phyloP scores from a whole-genome alignment of 2,113 vertebrate genomes.

The Coracopsis vasa region DNA sequence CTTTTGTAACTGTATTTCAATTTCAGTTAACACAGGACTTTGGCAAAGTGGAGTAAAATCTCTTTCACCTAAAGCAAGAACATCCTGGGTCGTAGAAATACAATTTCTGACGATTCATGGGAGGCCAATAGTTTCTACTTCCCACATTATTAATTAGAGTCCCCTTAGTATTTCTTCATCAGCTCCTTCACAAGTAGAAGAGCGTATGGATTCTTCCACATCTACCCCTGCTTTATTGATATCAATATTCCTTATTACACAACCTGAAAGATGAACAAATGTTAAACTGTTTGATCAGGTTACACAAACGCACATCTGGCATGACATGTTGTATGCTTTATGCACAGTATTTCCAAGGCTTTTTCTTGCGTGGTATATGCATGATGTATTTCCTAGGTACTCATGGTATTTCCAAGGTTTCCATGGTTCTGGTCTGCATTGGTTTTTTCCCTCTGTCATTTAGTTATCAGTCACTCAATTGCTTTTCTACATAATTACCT shows the following conservation, averaged over 20 bases:
- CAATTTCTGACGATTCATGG: neutral
- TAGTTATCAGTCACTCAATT: neutral
- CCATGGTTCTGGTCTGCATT: neutral
- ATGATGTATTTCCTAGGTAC: neutral
- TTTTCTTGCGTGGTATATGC: neutral
- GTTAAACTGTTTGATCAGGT: neutral
- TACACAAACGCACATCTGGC: neutral
- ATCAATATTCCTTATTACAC: neutral
- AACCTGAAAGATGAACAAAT: neutral
- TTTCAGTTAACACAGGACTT: neutral
- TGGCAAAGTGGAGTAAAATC: neutral
- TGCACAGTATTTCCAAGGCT: neutral
- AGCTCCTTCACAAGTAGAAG: neutral
- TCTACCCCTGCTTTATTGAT: neutral
- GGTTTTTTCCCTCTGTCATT: neutral
- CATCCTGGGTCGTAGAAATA: neutral
- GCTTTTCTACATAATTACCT: neutral
- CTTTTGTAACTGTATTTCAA: neutral
- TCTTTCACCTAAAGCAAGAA: neutral
- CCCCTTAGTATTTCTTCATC: neutral
- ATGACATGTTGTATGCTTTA: fast-evolving
- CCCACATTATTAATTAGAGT: neutral
- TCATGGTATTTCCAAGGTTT: neutral
- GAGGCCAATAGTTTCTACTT: neutral
- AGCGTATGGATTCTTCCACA: neutral